Evolutionary conservation across 53 echinoderm and acorn worm species (phyloP), one percentile per base, ranked within the genome.

Genomic region (Crossaster papposus): DNA sequence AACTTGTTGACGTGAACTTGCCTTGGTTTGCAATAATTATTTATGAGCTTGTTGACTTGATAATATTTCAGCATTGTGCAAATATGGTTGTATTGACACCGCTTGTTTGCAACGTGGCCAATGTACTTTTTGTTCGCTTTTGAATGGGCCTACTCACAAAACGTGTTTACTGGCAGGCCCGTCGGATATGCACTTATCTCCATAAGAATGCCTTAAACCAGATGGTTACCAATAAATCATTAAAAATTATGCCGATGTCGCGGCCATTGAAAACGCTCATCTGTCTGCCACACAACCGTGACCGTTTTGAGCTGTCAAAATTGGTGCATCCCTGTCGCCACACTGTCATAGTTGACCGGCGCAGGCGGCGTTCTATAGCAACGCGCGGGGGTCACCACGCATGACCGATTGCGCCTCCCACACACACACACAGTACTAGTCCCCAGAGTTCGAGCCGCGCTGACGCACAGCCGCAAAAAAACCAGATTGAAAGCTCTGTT

Each of bases 321-420:
- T 62, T 62, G 87, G 76, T 77, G 87, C 87, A 77, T 87, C 87
- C 32, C 76, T 87, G 87, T 76, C 87, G 87, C 87, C 87, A 87
- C 87, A 87, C 85, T 85, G 72, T 82, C 52, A 54, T 85, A 73
- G 85, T 85, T 73, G 72, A 31, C 53, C 22, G 51, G 33, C 35
- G 35, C 51, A 68, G 85, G 22, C 51, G 3, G 74, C 85, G 33
- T 72, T 85, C 52, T 33, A 72, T 73, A 30, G 85, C 85, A 85
- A 53, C 85, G 77, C 50, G 37, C 87, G 24, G 73, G 73, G 87
- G 87, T 87, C 87, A 87, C 15, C 29, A 87, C 87, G 87, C 87
- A 87, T 87, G 87, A 75, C 76, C 63, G 87, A 87, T 75, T 87
- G 63, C 87, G 87, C 87, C 77, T 87, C 87, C 87, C 53, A 87